These are phyloP conservation scores for Ennomos quercinarius DNA, from an alignment of 2,888 invertebrate species.

Conservation along the genomic window DNA sequence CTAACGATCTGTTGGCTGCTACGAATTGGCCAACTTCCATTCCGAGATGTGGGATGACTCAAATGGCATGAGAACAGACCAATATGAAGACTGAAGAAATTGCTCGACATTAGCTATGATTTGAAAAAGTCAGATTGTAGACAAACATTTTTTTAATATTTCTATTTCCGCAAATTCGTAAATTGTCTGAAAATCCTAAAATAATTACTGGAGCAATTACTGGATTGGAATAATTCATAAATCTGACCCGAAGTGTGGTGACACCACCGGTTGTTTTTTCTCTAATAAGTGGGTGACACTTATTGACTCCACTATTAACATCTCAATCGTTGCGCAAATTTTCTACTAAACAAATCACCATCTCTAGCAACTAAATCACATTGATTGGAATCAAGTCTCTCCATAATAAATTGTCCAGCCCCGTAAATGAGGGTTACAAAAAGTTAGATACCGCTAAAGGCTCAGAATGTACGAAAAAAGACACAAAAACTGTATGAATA, in stretches of 20 bases:
- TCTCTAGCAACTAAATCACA: neutral
- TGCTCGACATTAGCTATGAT: too few species aligned
- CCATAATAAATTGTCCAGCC: constrained; percentile 12
- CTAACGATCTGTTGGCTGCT: constrained; percentile 9
- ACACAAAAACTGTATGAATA: constrained; percentile 36
- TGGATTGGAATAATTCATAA: too few species aligned
- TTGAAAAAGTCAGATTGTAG: neutral
- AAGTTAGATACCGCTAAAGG: constrained; percentile 51
- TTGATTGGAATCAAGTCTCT: constrained; percentile 18
- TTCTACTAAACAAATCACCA: too few species aligned
- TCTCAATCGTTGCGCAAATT: too few species aligned
- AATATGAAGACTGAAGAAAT: neutral
- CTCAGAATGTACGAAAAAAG: constrained; percentile 50
- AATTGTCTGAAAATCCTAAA: too few species aligned
- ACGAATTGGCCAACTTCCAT: constrained; percentile 18
- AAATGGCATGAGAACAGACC: neutral
- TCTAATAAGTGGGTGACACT: too few species aligned
- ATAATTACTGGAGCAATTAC: too few species aligned
- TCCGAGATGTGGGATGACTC: constrained; percentile 8
- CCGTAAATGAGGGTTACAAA: constrained; percentile 35
- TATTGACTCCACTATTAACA: too few species aligned
- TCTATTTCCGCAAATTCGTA: too few species aligned
- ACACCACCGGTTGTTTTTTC: too few species aligned
- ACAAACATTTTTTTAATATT: neutral
- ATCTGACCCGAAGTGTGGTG: too few species aligned